Evolutionary conservation across 2,888 invertebrate species (phyloP).

Genomic region (Cataglyphis rosenhaueri): DNA sequence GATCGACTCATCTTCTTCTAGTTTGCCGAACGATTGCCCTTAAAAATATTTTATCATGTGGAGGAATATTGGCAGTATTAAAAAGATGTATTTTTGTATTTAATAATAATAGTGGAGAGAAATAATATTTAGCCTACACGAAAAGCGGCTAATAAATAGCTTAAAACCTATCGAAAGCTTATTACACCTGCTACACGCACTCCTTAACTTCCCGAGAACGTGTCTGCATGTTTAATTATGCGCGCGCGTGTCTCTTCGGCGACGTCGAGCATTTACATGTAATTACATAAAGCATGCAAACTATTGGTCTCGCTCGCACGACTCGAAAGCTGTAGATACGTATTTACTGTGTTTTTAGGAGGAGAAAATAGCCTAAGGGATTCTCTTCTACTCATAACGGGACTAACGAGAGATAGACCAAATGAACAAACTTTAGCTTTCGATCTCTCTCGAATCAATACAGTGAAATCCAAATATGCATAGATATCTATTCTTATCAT

Average conservation of each 20-base stretch:
- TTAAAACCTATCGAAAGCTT: neutral
- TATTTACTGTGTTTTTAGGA: conserved; percentile 63
- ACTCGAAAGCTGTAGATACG: conserved; percentile 52
- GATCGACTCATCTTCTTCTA: neutral
- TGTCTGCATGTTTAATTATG: conserved; percentile 1
- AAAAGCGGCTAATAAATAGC: neutral
- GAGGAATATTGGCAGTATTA: neutral
- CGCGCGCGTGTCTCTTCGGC: conserved; percentile 5
- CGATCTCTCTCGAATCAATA: conserved; percentile 51
- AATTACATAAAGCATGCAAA: conserved; percentile 58
- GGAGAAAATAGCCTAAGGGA: conserved; percentile 65
- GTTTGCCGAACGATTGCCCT: neutral
- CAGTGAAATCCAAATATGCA: conserved; percentile 29
- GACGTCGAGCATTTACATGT: conserved; percentile 24
- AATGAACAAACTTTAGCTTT: conserved; percentile 38
- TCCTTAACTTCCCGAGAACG: conserved; percentile 35
- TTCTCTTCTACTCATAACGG: conserved; percentile 43
- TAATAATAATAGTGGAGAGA: neutral
- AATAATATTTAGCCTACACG: neutral
- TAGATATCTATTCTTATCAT: conserved; percentile 18
- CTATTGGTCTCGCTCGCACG: neutral
- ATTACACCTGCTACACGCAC: neutral
- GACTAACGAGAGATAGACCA: conserved; percentile 42
- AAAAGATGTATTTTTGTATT: neutral
- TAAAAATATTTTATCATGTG: neutral